Conservation (phyloP, 1,140 invertebrate species). For the Zophobas morio region DNA sequence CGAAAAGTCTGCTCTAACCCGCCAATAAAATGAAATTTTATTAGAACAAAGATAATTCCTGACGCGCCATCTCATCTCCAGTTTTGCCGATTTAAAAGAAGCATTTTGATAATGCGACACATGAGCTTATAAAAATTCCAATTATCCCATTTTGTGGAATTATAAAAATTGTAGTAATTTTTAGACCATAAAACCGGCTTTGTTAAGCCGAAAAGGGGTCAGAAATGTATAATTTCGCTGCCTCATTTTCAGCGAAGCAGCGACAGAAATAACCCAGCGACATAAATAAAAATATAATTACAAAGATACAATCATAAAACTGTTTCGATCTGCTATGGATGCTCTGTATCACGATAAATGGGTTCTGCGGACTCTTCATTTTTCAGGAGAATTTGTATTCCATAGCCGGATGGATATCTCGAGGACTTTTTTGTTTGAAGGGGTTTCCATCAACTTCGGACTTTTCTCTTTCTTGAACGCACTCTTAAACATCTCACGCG, state of each 20-base stretch:
- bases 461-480: slow-evolving; percentile 41
- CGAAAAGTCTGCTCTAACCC: slow-evolving; percentile 6
- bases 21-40: slow-evolving; percentile 34
- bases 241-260: neutral
- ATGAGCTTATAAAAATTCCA: slow-evolving; percentile 33
- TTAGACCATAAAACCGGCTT: slow-evolving; percentile 10
- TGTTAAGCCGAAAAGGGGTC: slow-evolving; percentile 3
- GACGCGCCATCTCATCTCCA: neutral
- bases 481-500: slow-evolving; percentile 44
- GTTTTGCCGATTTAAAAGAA: neutral
- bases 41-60: slow-evolving; percentile 23
- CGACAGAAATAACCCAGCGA: slow-evolving; percentile 25
- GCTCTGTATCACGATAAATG: slow-evolving; percentile 44
- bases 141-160: slow-evolving; percentile 25
- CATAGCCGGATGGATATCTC: slow-evolving; percentile 48
- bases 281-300: slow-evolving; percentile 64
- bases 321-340: slow-evolving; percentile 55
- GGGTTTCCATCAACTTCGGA: slow-evolving; percentile 52
- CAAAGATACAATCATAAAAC: slow-evolving; percentile 61
- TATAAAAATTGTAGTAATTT: slow-evolving; percentile 37
- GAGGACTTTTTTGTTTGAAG: slow-evolving; percentile 55
- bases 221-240: neutral
- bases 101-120: slow-evolving; percentile 3
- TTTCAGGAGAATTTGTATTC: slow-evolving; percentile 52
- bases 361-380: slow-evolving; percentile 50